Evolutionary conservation across 2,113 vertebrate species (phyloP).

Genomic region (Eublepharis macularius): DNA sequence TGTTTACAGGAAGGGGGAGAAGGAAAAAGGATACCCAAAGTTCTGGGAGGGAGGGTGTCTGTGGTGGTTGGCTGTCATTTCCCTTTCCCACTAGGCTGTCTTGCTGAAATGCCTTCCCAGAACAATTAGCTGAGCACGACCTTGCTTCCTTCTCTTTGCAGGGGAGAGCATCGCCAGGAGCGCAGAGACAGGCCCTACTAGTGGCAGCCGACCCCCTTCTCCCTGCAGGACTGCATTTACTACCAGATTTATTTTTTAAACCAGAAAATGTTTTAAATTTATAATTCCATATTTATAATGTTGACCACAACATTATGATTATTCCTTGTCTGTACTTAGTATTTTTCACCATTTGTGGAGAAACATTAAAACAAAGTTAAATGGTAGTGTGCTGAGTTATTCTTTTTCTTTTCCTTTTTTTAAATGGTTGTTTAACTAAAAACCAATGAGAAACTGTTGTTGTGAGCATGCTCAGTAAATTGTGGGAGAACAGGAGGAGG

Average conservation of each 20-base stretch:
- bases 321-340: slow-evolving; percentile 82
- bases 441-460: slow-evolving; percentile 55
- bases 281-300: slow-evolving; percentile 91
- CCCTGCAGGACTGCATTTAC: slow-evolving; percentile 75
- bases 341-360: slow-evolving; percentile 82
- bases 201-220: slow-evolving; percentile 43
- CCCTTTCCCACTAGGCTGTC: too few relatives aligned
- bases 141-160: slow-evolving; percentile 4
- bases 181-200: slow-evolving; percentile 91
- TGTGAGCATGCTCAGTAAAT: slow-evolving; percentile 71
- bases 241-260: slow-evolving; percentile 93
- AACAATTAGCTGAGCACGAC: rapidly evolving
- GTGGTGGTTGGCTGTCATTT: neutral
- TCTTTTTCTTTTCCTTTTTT: slow-evolving; percentile 24
- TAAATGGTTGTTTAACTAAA: slow-evolving; percentile 66
- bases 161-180: slow-evolving; percentile 90
- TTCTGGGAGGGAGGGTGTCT: neutral
- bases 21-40: neutral
- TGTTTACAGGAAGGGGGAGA: neutral
- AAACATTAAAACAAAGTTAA: slow-evolving; percentile 80
- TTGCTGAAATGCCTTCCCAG: neutral
- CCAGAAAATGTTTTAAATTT: slow-evolving; percentile 91
- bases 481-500: slow-evolving; percentile 57
- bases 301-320: slow-evolving; percentile 81
- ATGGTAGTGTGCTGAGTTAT: slow-evolving; percentile 75